Evolutionary conservation across 2,797 vertebrate genomes (phyloP), one percentile per base, ranked within the genome.

Genomic region (Propithecus perrieri): DNA sequence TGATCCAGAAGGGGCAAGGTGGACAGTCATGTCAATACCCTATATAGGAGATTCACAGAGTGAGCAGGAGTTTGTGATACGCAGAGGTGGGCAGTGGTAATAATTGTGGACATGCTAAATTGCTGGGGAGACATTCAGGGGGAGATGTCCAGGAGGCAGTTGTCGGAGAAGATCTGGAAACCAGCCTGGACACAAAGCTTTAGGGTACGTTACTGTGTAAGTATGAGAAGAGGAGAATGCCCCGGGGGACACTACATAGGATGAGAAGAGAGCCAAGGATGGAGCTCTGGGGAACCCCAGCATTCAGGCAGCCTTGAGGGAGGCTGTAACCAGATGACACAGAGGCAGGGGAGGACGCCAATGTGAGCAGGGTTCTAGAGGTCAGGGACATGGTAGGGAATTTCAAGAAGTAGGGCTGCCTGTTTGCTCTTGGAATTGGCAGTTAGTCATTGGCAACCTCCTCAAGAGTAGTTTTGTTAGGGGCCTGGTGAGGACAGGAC

Each of bases 201-300:
- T 22, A 48, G 69, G 67, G 8, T 50, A 5, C 10, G 0, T 17
- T 30, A 12, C 20, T 67, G 33, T 28, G 2, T 79, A 33, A 69
- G 17, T 38, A 4, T 5, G 33, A 15, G 63, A 43, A 50, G 80
- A 59, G 63, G 55, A 7, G 63, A 33, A 2, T 24, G 33, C 13
- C 10, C 18, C 13, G 8, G 72, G 33, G 35, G 22, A 15, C 1
- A 7, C 22, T 5, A 0, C 1, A 4, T 11, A 12, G 74, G 3
- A 26, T 4, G 24, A 63, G 61, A 55, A 69, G 81, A 38, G 35
- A n/a, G 20, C 13, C 3, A 15, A 22, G 24, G 79, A 18, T 7
- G 6, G 35, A 33, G 35, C 1, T 7, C 33, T 33, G 28, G 22
- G 53, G n/a, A 67, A 7, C 30, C 8, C 35, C 18, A 13, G 55